These are phyloP conservation scores for Andricus quercusramuli DNA, from an alignment of 2,888 invertebrate genomes.

Conservation along the genomic window DNA sequence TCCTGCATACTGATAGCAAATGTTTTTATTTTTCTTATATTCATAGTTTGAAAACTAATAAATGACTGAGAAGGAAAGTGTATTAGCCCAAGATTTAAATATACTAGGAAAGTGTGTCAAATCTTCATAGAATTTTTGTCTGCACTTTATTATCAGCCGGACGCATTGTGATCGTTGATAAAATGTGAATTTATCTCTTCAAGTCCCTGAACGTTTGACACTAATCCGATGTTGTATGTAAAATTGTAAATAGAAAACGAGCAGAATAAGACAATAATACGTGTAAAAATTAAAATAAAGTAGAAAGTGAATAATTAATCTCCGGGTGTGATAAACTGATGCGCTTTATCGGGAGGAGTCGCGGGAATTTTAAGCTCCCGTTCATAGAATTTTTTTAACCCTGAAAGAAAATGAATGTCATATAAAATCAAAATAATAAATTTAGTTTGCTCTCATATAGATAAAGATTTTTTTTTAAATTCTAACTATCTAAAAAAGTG, in stretches of 20 bases:
- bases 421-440: neutral
- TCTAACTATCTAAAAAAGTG: no score
- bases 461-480: no score
- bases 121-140: constrained; percentile 23
- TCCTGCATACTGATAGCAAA: no score
- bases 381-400: constrained; percentile 22
- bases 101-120: constrained; percentile 2
- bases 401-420: neutral
- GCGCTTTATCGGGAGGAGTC: constrained; percentile 27
- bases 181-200: constrained; percentile 13
- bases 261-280: neutral
- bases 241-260: constrained; percentile 5
- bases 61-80: neutral
- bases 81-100: neutral
- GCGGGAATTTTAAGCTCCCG: neutral
- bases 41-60: neutral
- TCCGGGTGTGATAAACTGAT: constrained; percentile 28
- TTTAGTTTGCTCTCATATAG: neutral
- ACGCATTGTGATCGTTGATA: constrained; percentile 18
- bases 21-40: neutral
- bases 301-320: constrained; percentile 1
- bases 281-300: neutral
- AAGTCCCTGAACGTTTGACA: constrained; percentile 17
- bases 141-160: constrained; percentile 24
- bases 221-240: neutral